Evolutionary conservation across 2,797 vertebrate genomes (phyloP).

Genomic region (Xiphorhynchus erythropygius): DNA sequence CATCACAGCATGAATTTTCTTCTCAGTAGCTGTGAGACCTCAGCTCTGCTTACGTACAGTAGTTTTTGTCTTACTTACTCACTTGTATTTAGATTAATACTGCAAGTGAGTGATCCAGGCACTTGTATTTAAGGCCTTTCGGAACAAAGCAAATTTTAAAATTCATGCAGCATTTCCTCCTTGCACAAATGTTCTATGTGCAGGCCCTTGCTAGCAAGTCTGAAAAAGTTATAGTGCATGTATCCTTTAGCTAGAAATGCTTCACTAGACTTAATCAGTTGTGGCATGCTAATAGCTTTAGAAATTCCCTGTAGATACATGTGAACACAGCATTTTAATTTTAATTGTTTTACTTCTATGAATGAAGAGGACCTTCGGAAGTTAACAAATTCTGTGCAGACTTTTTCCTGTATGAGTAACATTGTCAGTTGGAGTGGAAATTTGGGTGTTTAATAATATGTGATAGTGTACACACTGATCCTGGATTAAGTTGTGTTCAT

Average conservation of each 20-base stretch:
- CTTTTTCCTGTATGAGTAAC: neutral
- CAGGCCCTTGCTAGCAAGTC: neutral
- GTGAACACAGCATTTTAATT: neutral
- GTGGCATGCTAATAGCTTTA: neutral
- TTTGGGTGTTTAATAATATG: neutral
- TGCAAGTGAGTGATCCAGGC: neutral
- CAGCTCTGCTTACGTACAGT: neutral
- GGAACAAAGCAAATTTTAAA: neutral
- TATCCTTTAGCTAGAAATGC: neutral
- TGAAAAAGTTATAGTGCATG: neutral
- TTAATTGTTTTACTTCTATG: neutral
- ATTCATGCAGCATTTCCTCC: neutral
- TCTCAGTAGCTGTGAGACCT: neutral
- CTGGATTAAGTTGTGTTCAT: neutral
- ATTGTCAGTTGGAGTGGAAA: neutral
- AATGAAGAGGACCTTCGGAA: neutral
- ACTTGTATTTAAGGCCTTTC: neutral
- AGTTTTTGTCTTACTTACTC: neutral
- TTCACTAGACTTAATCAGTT: neutral
- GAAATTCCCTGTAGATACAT: neutral
- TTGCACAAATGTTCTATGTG: neutral
- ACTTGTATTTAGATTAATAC: neutral
- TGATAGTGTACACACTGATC: neutral
- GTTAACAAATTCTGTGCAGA: neutral
- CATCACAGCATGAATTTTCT: neutral